A percentile compares a stretch with the other conserved stretches of the same genome.
These are phyloP conservation scores for Elmis aenea DNA, from an alignment of 2,888 invertebrate species.

Conservation along the genomic window DNA sequence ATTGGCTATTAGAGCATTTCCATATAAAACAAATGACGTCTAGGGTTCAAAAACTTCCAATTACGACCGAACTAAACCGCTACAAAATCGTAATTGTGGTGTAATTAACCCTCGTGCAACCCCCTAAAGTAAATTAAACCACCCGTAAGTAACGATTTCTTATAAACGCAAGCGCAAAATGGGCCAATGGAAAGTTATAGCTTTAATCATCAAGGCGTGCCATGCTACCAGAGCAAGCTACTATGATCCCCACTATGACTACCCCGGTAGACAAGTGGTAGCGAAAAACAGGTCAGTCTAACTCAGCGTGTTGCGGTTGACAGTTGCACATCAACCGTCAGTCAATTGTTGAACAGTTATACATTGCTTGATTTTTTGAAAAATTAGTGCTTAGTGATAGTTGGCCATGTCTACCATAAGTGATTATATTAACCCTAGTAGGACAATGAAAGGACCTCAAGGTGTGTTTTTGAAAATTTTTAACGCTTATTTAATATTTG, in stretches of 20 bases:
- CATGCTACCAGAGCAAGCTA: constrained; percentile 44
- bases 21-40: too few relatives aligned
- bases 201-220: constrained; percentile 39
- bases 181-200: constrained; percentile 32
- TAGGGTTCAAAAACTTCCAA: too few relatives aligned
- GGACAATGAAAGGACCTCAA: constrained; percentile 20
- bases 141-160: neutral
- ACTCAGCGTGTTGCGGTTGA: constrained; percentile 13
- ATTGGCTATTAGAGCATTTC: too few relatives aligned
- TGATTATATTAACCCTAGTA: constrained; percentile 21
- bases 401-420: constrained; percentile 20
- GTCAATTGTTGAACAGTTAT: too few relatives aligned
- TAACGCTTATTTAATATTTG: too few relatives aligned
- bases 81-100: too few relatives aligned
- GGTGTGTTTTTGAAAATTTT: too few relatives aligned
- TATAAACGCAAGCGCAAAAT: constrained; percentile 18
- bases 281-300: constrained; percentile 14
- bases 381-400: constrained; percentile 2
- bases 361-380: too few relatives aligned
- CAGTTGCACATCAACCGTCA: too few relatives aligned
- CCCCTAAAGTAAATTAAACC: too few relatives aligned
- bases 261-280: constrained; percentile 17
- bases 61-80: too few relatives aligned
- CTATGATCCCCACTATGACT: constrained; percentile 17
- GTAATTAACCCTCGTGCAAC: too few relatives aligned